Percentiles rank a stretch among this genome's conserved stretches.
Conservation (phyloP, 2,888 invertebrate genomes). For the Rhopalosiphum nymphaeae region DNA sequence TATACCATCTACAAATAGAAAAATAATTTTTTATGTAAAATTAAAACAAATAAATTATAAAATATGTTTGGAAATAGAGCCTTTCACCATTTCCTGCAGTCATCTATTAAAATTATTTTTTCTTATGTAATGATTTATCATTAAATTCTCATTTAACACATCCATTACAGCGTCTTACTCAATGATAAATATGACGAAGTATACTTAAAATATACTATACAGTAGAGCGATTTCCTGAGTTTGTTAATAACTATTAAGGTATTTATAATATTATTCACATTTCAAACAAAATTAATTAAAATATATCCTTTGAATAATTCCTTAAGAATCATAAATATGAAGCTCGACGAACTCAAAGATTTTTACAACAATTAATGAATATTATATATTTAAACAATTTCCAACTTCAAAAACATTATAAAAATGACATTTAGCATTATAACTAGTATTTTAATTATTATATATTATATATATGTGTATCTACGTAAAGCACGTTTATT, state of each 20-base stretch:
- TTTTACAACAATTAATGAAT: neutral
- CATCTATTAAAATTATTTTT: neutral
- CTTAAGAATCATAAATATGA: neutral
- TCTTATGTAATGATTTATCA: neutral
- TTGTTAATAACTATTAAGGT: neutral
- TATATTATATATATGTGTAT: neutral
- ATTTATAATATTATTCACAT: neutral
- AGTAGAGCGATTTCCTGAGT: neutral
- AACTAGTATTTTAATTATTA: neutral
- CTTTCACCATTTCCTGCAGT: neutral
- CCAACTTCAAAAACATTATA: neutral
- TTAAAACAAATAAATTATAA: neutral
- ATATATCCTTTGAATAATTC: neutral
- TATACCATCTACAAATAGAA: neutral
- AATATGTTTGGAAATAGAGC: no score
- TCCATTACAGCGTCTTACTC: neutral
- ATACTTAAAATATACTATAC: neutral
- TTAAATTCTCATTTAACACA: neutral
- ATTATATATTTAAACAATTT: neutral
- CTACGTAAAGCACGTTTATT: neutral
- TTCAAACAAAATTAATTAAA: neutral
- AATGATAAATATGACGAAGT: neutral
- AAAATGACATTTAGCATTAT: neutral
- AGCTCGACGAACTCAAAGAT: neutral
- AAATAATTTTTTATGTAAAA: no score